Evolutionary conservation across 2,113 vertebrate genomes (phyloP), one percentile per base, ranked within the genome.

Genomic region (Tragelaphus imberbis): DNA sequence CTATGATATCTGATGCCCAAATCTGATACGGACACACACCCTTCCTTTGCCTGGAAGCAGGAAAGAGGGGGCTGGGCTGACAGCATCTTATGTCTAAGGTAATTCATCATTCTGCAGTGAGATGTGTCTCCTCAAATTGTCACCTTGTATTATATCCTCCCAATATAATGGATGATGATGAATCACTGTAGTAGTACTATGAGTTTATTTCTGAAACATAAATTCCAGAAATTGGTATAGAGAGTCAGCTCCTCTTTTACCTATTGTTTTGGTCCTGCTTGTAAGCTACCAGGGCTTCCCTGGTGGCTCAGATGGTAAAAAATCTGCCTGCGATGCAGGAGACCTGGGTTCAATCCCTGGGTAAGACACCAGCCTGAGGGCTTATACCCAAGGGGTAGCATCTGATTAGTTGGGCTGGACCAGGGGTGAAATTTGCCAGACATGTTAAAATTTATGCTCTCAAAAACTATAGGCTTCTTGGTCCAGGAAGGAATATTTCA

Each of bases 21-120:
- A 55, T n/a, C 51, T 56, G 95, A 97, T 75, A 89, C 0, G 14
- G 77, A 65, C 55, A 87, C 8, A 17, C 44, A 91, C 5, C 8
- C 51, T 85, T 92, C 61, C 88, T 89, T 88, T 93, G 77, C 25
- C 51, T 75, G 47, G 82, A 94, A 61, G 80, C 36, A 56, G 40
- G n/a, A 93, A 87, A 90, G 90, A 91, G 85, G 55, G 23, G 61
- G 47, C 16, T 47, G 84, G 82, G 44, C 36, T 36, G 84, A 77
- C 59, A 85, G 15, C 9, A 61, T 58, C 63, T 90, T 86, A 6
- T 3, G n/a, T 44, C 30, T 95, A 36, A 71, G 53, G 82, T 86
- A 90, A 96, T 94, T 97, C n/a, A 95, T 95, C 93, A 84, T 81
- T 91, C 36, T 88, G 11, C 75, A 49, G 30, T 58, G 40, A 56